These are phyloP conservation scores for Sesia apiformis DNA, from an alignment of 2,888 invertebrate species.

Conservation along the genomic window DNA sequence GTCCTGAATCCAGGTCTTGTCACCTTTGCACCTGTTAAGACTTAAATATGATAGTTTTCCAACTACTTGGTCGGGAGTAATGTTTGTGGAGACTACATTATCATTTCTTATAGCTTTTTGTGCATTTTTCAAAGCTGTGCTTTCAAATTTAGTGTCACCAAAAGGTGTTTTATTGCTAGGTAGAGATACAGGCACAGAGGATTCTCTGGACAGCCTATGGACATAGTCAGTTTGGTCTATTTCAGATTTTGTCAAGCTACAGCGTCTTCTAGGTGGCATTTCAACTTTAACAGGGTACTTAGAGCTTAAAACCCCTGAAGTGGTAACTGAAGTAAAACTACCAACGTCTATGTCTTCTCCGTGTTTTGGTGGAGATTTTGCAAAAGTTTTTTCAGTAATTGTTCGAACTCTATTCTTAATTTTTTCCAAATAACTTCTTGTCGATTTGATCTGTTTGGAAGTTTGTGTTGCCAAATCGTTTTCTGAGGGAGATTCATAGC, in stretches of 20 bases:
- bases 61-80: constrained; percentile 49
- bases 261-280: constrained; percentile 42
- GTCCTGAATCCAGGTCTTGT: constrained; percentile 77
- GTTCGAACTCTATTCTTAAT: constrained; percentile 75
- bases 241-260: constrained; percentile 80
- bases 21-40: constrained; percentile 64
- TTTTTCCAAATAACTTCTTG: constrained; percentile 75
- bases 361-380: constrained; percentile 63
- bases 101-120: constrained; percentile 50
- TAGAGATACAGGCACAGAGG: constrained; percentile 58
- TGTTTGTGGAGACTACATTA: constrained; percentile 29
- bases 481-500: constrained; percentile 72
- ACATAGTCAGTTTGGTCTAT: constrained; percentile 79
- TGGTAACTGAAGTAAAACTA: constrained; percentile 81
- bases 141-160: constrained; percentile 51
- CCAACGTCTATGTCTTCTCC: constrained; percentile 71
- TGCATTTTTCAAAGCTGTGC: constrained; percentile 51
- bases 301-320: constrained; percentile 80
- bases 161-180: constrained; percentile 40
- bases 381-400: constrained; percentile 70
- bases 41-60: constrained; percentile 62
- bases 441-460: constrained; percentile 65
- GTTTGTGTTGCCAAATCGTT: constrained; percentile 60
- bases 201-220: constrained; percentile 54
- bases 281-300: constrained; percentile 47